These are phyloP conservation scores for Cecropterus lyciades DNA, from an alignment of 1,140 invertebrate genomes.

Conservation along the genomic window DNA sequence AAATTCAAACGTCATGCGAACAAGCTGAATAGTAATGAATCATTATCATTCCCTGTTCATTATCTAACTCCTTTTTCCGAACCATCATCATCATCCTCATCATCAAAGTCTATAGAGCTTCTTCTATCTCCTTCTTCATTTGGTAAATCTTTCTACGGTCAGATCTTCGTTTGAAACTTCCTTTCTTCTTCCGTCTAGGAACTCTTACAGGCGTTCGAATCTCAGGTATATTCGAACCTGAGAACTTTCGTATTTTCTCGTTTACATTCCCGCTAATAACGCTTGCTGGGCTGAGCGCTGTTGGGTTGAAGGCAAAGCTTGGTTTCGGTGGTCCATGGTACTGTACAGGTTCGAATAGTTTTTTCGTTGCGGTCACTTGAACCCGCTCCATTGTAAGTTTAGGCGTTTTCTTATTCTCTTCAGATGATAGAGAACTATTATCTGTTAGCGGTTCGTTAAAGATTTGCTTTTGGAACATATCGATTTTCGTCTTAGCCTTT, in stretches of 20 bases:
- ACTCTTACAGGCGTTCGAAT: constrained; percentile 45
- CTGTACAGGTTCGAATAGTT: constrained; percentile 60
- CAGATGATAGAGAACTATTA: constrained; percentile 60
- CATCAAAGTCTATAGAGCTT: constrained; percentile 41
- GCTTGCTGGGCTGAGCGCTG: constrained; percentile 47
- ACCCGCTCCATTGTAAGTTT: constrained; percentile 27
- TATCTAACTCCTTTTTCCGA: not conserved
- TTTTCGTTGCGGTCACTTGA: constrained; percentile 60
- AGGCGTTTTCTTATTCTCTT: constrained; percentile 42
- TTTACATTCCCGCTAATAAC: constrained; percentile 62
- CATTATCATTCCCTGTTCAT: constrained; percentile 2
- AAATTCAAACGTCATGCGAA: not conserved
- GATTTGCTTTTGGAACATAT: constrained; percentile 81
- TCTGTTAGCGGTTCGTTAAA: constrained; percentile 66
- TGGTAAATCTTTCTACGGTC: constrained; percentile 63
- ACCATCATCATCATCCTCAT: not conserved
- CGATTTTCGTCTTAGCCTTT: constrained; percentile 79
- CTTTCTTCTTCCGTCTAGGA: constrained; percentile 57
- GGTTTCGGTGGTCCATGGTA: constrained; percentile 35
- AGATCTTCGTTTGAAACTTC: constrained; percentile 59
- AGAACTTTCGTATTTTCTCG: constrained; percentile 80
- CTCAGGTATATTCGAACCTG: constrained; percentile 53
- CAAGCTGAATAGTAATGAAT: not conserved
- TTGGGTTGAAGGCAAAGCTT: constrained; percentile 32
- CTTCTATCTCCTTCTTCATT: constrained; percentile 75